Base-by-base conservation (phyloP, 2,888 invertebrate species). In the Andrena chrysosceles region DNA sequence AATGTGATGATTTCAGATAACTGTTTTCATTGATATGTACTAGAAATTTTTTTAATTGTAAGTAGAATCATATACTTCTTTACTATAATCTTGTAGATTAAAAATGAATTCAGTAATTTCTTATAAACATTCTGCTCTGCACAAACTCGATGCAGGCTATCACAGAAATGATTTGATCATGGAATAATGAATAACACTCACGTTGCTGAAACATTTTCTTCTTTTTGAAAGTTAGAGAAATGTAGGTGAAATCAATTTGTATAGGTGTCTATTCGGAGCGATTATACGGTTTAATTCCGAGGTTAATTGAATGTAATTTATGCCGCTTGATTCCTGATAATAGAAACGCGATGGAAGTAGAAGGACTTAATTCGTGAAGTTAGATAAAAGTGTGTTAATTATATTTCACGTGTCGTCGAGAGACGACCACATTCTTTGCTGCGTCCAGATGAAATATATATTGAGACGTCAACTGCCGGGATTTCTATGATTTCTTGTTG, bases 401-500 rank as follows among this genome's bases (percentile, higher is more conserved):
- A 6, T 35, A 60, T 52, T 63, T 56, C 31, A 64, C n/a, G 52
- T 52, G 7, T n/a, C 35, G 35, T 35, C 20, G 20, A 35, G 31
- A 2, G 23, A 2, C 16, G 33, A 68, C 26, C 0, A n/a, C 6
- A 6, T 42, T 33, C 33, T 49, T 35, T 13, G 29, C n/a, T 52
- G 26, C 49, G 42, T 71, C 20, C 2, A 10, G 60, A 8, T 77
- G 64, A 26, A 62, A 49, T 62, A 48, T 69, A 63, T 48, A 69
- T 68, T 59, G 26, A 78, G 42, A 77, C 49, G 72, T 68, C 60
- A 33, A 59, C 49, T 54, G 62, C 8, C 60, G 29, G 23, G 64
- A 74, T 81, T 62, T 42, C 35, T 64, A 42, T 69, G 72, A 81
- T 69, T 78, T 79, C 70, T 66, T 71, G 35, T 71, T 74, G 60